Evolutionary conservation across 2,113 vertebrate genomes (phyloP).

Genomic region (Prolemur simus): DNA sequence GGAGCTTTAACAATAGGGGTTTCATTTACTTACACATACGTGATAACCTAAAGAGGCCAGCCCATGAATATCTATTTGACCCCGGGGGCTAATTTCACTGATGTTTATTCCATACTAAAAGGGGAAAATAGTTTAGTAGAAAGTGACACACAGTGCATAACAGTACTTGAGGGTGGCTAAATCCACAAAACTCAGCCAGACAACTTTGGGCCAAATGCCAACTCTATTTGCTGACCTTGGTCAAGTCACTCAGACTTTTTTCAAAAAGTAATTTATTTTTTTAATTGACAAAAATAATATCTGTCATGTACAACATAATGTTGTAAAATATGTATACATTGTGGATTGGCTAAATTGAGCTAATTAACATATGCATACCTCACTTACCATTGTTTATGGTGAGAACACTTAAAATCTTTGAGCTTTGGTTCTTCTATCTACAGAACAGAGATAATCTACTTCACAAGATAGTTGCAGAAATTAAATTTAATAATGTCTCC

Average conservation of each 20-base stretch:
- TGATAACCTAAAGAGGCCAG: background rate
- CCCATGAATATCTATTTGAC: background rate
- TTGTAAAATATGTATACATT: background rate
- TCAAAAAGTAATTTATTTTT: background rate
- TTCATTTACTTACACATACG: background rate
- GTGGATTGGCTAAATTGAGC: background rate
- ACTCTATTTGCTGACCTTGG: background rate
- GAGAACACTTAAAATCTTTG: background rate
- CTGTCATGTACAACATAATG: background rate
- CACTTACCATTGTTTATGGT: background rate
- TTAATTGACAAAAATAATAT: background rate
- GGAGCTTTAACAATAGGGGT: background rate
- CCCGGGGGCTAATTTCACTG: background rate
- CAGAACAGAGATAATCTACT: background rate
- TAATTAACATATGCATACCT: background rate
- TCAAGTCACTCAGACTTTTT: background rate
- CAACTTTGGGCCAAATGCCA: background rate
- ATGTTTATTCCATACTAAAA: background rate
- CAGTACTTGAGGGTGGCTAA: background rate
- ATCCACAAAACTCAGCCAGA: background rate
- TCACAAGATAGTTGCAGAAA: background rate
- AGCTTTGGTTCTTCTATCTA: background rate
- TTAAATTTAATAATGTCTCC: background rate
- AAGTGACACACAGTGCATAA: background rate
- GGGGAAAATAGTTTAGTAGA: background rate